Base-by-base conservation (phyloP, 2,113 vertebrate genomes). In the Corvus moneduloides region DNA sequence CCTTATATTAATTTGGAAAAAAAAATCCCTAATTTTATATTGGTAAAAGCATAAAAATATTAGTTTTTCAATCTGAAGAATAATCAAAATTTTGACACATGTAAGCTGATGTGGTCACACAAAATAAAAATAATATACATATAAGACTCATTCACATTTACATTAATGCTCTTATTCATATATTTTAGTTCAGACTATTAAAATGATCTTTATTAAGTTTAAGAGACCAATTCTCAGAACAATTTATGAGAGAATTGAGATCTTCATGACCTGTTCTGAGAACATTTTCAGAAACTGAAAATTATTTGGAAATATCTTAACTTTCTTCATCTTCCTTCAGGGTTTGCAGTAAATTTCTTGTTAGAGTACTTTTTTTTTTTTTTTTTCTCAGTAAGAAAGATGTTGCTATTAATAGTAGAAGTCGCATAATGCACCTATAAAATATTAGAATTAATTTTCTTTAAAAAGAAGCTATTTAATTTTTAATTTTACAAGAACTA, bases 121-220 rank as follows among this genome's bases (percentile, higher is more conserved):
- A 68, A 73, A 69, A 19, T 28, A 52, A 33, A 63, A 69, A 59
- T 13, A 4, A 62, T 62, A n/a, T 21, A 18, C 1, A 9, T 51
- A 13, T 35, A 37, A 10, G 48, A 35, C 11, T 19, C 8, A 33
- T 32, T 69, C 32, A 26, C 4, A 35, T 49, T 9, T 26, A 49
- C 2, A 15, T 56, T 30, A 55, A 44, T 69, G 6, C 6, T 80
- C 3, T 28, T 37, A 23, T 16, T 66, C 22, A 46, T 37, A 43
- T 5, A 63, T 51, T 55, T 82, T 20, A 51, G 16, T 49, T 7
- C 21, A 48, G 20, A 77, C 4, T 8, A 27, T 39, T 63, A 44
- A 77, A 63, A 33, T 32, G 0, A 35, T 52, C 9, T 43, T n/a
- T n/a, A 0, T 5, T 27, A 68, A 27, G 0, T 24, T 52, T 43